These are phyloP conservation scores for Saxidomus purpurata DNA, from an alignment of 1,140 invertebrate species.

Conservation along the genomic window DNA sequence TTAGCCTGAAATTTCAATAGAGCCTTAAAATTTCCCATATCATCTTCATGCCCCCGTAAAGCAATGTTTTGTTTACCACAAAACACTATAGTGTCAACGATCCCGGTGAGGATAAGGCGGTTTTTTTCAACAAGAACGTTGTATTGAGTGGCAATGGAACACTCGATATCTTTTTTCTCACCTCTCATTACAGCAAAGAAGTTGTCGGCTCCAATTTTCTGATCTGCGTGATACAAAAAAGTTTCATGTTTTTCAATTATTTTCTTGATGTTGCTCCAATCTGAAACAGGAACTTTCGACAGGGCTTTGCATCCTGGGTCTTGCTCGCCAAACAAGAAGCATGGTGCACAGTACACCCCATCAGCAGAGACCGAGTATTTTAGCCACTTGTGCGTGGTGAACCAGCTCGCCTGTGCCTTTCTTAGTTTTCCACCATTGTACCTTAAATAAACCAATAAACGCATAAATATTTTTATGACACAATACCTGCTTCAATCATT, in stretches of 20 bases:
- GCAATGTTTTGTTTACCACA: conserved; percentile 64
- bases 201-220: neutral
- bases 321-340: neutral
- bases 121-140: conserved; percentile 24
- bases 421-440: conserved; percentile 9
- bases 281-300: neutral
- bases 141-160: neutral
- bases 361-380: neutral
- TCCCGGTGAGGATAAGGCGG: neutral
- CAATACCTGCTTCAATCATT: neutral
- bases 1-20: conserved; percentile 17
- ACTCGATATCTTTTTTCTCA: conserved; percentile 3
- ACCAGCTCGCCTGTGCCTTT: neutral
- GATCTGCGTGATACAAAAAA: neutral
- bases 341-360: conserved; percentile 28
- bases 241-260: conserved; percentile 11
- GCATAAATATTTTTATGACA: neutral
- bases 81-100: conserved; percentile 39
- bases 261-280: conserved; percentile 26
- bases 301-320: conserved; percentile 6
- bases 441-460: conserved; percentile 16
- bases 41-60: conserved; percentile 35
- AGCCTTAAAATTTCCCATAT: conserved; percentile 49
- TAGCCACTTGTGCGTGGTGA: neutral
- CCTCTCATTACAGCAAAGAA: neutral